Percentiles rank a stretch among this genome's conserved stretches.
phyloP scores from a whole-genome alignment of 2,888 invertebrate species.

The Yponomeuta cagnagella region DNA sequence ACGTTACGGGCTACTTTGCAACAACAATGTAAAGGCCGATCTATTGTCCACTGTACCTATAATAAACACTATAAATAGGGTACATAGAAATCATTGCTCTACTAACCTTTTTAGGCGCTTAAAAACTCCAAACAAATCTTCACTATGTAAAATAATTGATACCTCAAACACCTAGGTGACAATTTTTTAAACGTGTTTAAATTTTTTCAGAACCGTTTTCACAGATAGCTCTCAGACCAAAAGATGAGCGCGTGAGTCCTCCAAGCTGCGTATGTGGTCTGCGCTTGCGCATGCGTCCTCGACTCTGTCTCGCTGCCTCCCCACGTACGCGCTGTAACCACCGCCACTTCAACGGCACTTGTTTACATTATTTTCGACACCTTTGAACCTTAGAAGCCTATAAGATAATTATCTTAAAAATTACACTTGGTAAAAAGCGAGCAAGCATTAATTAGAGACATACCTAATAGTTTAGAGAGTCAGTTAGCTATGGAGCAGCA shows the following conservation, averaged over 20 bases:
- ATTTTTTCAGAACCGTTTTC: background rate
- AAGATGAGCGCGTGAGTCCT: background rate
- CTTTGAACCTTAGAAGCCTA: background rate
- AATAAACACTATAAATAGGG: background rate
- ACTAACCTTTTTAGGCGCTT: background rate
- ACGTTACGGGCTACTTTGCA: too few species aligned
- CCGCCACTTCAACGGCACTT: background rate
- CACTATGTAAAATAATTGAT: background rate
- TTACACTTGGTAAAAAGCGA: background rate
- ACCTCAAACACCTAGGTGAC: background rate
- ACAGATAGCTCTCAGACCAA: background rate
- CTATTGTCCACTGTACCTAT: background rate
- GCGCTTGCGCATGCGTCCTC: background rate
- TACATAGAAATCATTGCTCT: background rate
- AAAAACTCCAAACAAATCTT: background rate
- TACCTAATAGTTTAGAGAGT: too few species aligned
- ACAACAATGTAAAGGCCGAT: too few species aligned
- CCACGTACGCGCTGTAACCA: background rate
- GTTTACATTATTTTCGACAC: conserved; percentile 8
- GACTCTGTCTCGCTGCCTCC: too few species aligned
- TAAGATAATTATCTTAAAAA: background rate
- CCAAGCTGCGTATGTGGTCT: background rate
- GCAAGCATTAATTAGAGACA: background rate
- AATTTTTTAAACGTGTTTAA: background rate
- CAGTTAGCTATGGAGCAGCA: too few species aligned